Conservation (phyloP, 2,888 invertebrate species). For the Drosophila borealis region DNA sequence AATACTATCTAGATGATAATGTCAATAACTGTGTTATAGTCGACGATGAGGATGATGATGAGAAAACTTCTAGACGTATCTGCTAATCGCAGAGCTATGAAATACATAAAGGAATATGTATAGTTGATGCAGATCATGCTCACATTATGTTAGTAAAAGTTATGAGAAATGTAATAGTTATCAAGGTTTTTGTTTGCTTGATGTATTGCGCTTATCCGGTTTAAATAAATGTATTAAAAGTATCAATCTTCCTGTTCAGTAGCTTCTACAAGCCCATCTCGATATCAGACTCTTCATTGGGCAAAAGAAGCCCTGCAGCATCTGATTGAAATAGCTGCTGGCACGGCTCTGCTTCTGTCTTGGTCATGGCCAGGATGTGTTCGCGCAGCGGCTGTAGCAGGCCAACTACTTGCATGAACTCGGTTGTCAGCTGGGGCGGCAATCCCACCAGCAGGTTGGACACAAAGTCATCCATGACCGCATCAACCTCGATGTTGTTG, state of each 20-base stretch:
- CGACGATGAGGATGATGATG: no score
- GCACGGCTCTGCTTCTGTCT: conserved; percentile 4
- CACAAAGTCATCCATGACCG: conserved; percentile 31
- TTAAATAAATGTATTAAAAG: no score
- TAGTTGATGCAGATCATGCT: neutral
- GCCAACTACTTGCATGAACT: conserved; percentile 4
- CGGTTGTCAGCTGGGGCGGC: conserved; percentile 17
- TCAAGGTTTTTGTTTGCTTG: neutral
- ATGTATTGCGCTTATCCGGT: neutral
- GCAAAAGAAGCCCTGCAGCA: neutral
- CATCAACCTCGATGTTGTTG: conserved; percentile 38
- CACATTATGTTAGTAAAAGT: neutral
- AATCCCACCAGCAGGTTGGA: conserved; percentile 20
- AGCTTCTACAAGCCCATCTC: conserved; percentile 17
- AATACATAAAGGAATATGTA: neutral
- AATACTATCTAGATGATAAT: neutral
- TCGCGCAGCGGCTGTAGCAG: conserved; percentile 26
- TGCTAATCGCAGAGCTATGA: neutral
- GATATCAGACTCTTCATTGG: conserved; percentile 21
- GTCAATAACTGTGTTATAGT: no score
- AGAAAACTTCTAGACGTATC: neutral
- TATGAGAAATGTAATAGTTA: neutral
- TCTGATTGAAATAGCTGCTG: conserved; percentile 12
- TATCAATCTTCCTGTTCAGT: neutral
- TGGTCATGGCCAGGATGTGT: conserved; percentile 14